Percentiles rank a stretch among this genome's conserved stretches.
Evolutionary conservation across 2,888 invertebrate species (phyloP).

Genomic region (Plusia festucae): DNA sequence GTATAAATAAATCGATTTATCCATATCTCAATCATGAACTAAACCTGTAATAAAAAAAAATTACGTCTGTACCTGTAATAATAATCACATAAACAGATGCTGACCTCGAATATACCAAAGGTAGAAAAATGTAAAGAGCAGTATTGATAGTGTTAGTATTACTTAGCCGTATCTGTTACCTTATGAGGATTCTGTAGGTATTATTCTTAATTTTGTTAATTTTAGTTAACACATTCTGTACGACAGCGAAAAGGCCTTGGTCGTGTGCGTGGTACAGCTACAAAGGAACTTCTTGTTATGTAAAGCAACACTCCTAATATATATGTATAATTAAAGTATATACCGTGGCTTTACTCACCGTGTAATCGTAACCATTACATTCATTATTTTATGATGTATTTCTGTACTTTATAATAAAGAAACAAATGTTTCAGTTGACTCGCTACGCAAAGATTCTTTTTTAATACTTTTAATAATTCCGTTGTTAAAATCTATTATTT

Average conservation of each 20-base stretch:
- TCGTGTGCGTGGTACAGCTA: slow-evolving; percentile 34
- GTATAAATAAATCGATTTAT: too few species aligned
- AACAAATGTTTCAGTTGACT: slow-evolving; percentile 40
- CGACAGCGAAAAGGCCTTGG: slow-evolving; percentile 34
- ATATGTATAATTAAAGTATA: not conserved
- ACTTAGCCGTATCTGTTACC: not conserved
- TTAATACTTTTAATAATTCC: slow-evolving; percentile 11
- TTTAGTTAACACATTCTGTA: slow-evolving; percentile 18
- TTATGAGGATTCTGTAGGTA: not conserved
- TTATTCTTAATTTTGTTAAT: slow-evolving; percentile 8
- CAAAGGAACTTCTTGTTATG: slow-evolving; percentile 58
- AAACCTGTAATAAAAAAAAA: too few species aligned
- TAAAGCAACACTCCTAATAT: slow-evolving; percentile 25
- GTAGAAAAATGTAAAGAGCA: too few species aligned
- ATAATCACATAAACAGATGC: too few species aligned
- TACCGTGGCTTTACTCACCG: slow-evolving; percentile 21
- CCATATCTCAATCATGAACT: too few species aligned
- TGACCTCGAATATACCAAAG: too few species aligned
- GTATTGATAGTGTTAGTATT: not conserved
- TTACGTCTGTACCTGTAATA: too few species aligned
- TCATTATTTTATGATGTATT: slow-evolving; percentile 54
- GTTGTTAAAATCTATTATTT: not conserved
- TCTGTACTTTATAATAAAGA: slow-evolving; percentile 38
- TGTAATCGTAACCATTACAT: slow-evolving; percentile 40
- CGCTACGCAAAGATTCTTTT: slow-evolving; percentile 13